Conservation (phyloP, 2,888 invertebrate genomes). For the Enchytraeus crypticus region DNA sequence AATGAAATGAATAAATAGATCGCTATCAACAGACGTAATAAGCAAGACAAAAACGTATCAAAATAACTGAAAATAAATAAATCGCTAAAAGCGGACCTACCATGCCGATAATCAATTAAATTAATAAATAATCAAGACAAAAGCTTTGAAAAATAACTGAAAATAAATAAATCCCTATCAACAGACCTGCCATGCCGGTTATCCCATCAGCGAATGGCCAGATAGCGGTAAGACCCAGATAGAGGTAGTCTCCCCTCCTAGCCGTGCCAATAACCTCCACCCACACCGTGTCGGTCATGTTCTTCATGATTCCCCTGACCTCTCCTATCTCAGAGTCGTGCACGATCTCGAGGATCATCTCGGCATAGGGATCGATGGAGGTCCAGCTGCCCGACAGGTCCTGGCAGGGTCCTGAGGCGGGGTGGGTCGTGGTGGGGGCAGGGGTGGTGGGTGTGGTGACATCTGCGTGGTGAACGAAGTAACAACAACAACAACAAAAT, state of each 20-base stretch:
- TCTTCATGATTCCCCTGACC: background rate
- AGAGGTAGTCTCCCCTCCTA: background rate
- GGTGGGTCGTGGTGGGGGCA: background rate
- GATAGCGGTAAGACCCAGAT: slow-evolving; percentile 1
- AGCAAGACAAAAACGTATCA: no score
- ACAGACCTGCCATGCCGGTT: slow-evolving; percentile 3
- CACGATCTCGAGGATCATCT: background rate
- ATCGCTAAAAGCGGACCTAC: no score
- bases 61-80: no score
- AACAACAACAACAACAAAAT: no score
- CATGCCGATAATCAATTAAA: no score
- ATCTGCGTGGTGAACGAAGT: no score
- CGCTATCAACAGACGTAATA: no score
- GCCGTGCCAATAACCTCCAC: background rate
- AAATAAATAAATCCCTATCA: no score
- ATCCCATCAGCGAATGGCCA: slow-evolving; percentile 2
- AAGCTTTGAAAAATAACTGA: no score
- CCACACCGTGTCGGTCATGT: background rate
- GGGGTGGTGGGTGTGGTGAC: background rate
- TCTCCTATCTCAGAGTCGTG: background rate
- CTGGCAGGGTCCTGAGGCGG: background rate
- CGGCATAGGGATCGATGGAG: background rate
- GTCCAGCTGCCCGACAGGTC: slow-evolving; percentile 3
- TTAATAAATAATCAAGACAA: no score
- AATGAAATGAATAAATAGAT: no score